phyloP scores from a whole-genome alignment of 2,113 vertebrate genomes.

The Brevimyrus niger region DNA sequence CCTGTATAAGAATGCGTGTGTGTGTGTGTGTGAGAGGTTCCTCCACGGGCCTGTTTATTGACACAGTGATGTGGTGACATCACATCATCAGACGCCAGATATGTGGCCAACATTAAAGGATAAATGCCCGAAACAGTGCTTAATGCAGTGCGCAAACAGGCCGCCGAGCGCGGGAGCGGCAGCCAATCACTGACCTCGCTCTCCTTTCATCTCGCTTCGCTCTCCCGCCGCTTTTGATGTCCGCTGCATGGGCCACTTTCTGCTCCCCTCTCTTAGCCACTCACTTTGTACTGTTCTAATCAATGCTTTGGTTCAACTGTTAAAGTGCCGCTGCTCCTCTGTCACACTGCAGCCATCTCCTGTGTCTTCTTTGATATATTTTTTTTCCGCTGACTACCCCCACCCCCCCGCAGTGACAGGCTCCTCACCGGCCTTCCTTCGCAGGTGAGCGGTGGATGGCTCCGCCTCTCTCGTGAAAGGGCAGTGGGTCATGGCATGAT shows the following conservation, averaged over 20 bases:
- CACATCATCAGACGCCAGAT: not conserved
- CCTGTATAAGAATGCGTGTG: not conserved
- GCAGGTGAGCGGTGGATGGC: conserved; percentile 32
- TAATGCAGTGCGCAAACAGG: conserved; percentile 35
- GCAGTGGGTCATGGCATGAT: conserved; percentile 13
- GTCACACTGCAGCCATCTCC: conserved; percentile 25
- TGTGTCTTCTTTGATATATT: conserved; percentile 45
- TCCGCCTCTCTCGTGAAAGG: conserved; percentile 18
- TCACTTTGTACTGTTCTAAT: conserved; percentile 28
- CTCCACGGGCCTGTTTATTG: not conserved
- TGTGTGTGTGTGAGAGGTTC: not conserved
- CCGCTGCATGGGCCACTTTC: conserved; percentile 14
- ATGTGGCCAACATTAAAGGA: conserved; percentile 37
- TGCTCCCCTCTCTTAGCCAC: not conserved
- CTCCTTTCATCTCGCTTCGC: conserved; percentile 47
- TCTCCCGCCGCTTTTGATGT: conserved; percentile 36
- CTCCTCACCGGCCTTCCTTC: conserved; percentile 12
- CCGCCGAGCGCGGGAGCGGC: conserved; percentile 14
- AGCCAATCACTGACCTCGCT: conserved; percentile 38
- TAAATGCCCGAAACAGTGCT: conserved; percentile 34
- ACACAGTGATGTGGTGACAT: not conserved
- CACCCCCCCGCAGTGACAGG: conserved; percentile 20
- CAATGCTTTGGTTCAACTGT: conserved; percentile 37
- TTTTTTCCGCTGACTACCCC: conserved; percentile 13
- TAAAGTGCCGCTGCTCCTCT: conserved; percentile 18